These are phyloP conservation scores for Aphelenchoides avenae DNA, from an alignment of 1,140 invertebrate species.

Conservation along the genomic window DNA sequence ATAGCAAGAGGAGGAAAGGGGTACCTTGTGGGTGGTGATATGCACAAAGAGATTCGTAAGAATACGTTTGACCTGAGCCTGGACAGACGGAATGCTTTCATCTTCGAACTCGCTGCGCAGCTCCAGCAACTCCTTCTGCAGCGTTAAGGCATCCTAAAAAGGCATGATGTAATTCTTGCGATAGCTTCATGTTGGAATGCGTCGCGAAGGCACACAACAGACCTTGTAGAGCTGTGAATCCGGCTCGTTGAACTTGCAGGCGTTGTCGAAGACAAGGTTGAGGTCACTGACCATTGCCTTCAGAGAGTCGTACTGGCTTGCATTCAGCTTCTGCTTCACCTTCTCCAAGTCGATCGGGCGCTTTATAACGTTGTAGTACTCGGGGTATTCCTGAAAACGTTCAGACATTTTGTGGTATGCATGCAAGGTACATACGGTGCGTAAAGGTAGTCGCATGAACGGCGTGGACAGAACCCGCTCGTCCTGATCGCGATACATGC, in stretches of 20 bases:
- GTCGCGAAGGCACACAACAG: conserved; percentile 60
- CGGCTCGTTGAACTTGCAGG: conserved; percentile 98
- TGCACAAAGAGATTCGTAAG: conserved; percentile 84
- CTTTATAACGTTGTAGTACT: conserved; percentile 92
- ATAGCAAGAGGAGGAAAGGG: conserved; percentile 28
- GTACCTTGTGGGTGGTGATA: conserved; percentile 76
- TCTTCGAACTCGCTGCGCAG: conserved; percentile 81
- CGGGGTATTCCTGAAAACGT: conserved; percentile 72
- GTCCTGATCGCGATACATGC: conserved; percentile 64
- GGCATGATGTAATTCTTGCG: conserved; percentile 5
- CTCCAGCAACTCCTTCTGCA: conserved; percentile 84
- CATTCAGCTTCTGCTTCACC: conserved; percentile 64
- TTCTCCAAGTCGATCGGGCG: conserved; percentile 89
- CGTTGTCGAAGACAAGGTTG: conserved; percentile 96
- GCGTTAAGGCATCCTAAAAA: conserved; percentile 76
- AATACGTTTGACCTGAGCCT: conserved; percentile 72
- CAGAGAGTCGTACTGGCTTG: conserved; percentile 63
- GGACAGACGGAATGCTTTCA: conserved; percentile 60
- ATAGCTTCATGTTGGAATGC: neutral
- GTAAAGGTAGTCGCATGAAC: conserved; percentile 71
- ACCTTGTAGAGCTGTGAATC: conserved; percentile 93
- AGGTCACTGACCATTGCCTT: conserved; percentile 88
- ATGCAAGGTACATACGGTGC: conserved; percentile 67
- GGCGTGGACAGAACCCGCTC: conserved; percentile 63
- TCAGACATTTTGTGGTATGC: conserved; percentile 1